Conservation (phyloP, 2,113 vertebrate genomes). For the Rhinopithecus roxellana region DNA sequence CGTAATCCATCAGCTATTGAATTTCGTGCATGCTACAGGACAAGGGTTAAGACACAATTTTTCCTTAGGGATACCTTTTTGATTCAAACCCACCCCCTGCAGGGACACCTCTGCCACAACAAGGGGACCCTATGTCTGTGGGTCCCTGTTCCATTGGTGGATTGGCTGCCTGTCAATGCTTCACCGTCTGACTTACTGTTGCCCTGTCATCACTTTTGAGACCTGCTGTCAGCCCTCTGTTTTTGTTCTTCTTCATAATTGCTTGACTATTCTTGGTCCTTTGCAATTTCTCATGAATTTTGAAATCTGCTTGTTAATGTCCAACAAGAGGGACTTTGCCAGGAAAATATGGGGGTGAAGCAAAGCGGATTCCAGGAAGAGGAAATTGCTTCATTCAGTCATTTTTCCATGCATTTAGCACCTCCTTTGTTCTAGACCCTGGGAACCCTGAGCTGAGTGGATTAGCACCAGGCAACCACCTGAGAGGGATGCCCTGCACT, state of each 20-base stretch:
- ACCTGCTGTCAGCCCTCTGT: background rate
- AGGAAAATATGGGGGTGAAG: background rate
- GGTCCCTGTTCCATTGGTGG: background rate
- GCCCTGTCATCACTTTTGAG: background rate
- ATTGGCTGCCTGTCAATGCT: background rate
- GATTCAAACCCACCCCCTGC: background rate
- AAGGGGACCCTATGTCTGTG: background rate
- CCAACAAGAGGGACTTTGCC: background rate
- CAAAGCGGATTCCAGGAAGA: background rate
- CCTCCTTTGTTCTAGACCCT: background rate
- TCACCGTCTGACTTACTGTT: fast-evolving
- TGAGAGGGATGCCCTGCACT: fast-evolving
- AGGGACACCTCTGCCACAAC: background rate
- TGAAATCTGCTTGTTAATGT: background rate
- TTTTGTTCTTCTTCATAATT: background rate
- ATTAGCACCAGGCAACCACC: fast-evolving
- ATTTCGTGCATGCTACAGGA: too few species aligned
- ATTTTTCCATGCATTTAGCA: background rate
- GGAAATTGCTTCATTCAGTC: background rate
- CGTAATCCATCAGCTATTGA: background rate
- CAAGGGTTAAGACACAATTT: background rate
- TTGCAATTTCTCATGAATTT: background rate
- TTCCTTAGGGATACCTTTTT: background rate
- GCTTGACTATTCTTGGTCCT: background rate
- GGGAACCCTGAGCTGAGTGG: background rate